These are phyloP conservation scores for Lepilemur ruficaudatus DNA, from an alignment of 2,797 vertebrate species.

Conservation along the genomic window DNA sequence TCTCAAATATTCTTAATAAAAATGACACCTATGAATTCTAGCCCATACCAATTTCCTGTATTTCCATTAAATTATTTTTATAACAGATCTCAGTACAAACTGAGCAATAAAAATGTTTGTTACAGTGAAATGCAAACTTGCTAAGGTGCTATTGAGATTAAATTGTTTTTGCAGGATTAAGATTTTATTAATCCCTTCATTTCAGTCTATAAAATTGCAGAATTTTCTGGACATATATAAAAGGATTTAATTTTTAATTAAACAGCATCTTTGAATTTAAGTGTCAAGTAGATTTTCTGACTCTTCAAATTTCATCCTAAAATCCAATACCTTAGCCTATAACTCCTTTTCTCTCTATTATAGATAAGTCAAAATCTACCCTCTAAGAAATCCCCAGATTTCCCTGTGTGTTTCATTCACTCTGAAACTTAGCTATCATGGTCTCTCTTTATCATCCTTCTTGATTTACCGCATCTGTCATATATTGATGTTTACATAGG, in stretches of 20 bases:
- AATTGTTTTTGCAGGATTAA: neutral
- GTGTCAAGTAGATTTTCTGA: neutral
- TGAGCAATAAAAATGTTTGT: conserved; percentile 9
- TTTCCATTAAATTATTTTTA: neutral
- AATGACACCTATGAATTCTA: neutral
- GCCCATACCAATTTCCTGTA: neutral
- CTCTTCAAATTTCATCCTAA: neutral
- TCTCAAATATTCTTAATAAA: conserved; percentile 14
- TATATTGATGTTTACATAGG: conserved; percentile 5
- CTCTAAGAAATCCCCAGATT: neutral
- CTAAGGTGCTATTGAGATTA: neutral
- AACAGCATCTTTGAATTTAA: neutral
- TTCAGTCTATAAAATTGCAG: neutral
- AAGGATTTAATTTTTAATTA: neutral
- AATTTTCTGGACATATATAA: neutral
- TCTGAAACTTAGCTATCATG: neutral
- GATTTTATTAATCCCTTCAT: conserved; percentile 22
- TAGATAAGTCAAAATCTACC: neutral
- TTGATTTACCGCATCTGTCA: neutral
- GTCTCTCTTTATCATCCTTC: neutral
- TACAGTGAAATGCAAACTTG: neutral
- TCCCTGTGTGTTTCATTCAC: conserved; percentile 16
- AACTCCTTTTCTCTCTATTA: neutral
- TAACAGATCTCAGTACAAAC: conserved; percentile 12
- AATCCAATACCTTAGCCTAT: neutral